phyloP scores from a whole-genome alignment of 2,797 vertebrate genomes.

The Diplodus sargus region DNA sequence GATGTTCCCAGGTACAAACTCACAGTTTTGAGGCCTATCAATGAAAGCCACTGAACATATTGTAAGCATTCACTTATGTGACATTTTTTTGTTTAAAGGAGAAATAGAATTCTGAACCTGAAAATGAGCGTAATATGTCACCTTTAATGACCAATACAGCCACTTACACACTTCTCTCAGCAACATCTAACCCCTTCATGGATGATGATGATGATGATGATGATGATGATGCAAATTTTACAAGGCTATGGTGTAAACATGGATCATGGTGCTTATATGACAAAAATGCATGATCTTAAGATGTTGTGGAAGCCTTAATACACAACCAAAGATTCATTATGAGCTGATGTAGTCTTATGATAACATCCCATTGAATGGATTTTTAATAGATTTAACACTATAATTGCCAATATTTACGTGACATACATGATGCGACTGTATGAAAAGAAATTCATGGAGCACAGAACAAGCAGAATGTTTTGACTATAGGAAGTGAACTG shows the following conservation, averaged over 20 bases:
- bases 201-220: too few relatives aligned
- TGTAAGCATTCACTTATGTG: neutral
- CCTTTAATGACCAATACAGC: neutral
- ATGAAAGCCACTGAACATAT: neutral
- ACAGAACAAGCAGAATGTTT: neutral
- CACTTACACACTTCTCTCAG: neutral
- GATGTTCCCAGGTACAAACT: slow-evolving; percentile 63
- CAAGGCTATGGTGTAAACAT: neutral
- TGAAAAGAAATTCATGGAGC: neutral
- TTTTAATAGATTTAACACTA: neutral
- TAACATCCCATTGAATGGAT: neutral
- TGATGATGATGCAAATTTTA: slow-evolving; percentile 1
- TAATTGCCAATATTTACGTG: neutral
- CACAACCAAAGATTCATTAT: neutral
- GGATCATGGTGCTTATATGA: neutral
- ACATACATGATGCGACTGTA: neutral
- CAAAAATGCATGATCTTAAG: neutral
- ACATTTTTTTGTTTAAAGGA: too few relatives aligned
- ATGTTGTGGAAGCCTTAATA: neutral
- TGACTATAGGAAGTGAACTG: neutral
- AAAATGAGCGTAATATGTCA: too few relatives aligned
- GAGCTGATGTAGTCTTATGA: neutral
- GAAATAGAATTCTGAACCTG: too few relatives aligned
- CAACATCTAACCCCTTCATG: neutral
- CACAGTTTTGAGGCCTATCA: neutral